phyloP scores from a whole-genome alignment of 2,888 invertebrate genomes.

The Leptodirus hochenwartii region DNA sequence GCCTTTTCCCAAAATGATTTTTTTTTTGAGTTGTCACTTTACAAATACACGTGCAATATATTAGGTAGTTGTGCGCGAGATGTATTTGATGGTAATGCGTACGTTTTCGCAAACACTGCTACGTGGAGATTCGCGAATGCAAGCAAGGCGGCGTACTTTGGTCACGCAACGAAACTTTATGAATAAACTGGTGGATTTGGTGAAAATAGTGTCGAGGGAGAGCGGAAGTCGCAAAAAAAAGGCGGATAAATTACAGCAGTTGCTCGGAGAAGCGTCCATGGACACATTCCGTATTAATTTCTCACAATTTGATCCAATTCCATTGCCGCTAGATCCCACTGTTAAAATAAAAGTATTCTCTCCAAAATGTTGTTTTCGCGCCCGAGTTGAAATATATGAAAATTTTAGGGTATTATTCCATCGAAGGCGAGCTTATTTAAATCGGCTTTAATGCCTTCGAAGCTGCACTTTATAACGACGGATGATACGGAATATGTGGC shows the following conservation, averaged over 20 bases:
- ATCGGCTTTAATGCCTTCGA: conserved; percentile 89
- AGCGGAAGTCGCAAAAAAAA: conserved; percentile 84
- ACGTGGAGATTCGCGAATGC: conserved; percentile 50
- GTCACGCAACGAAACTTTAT: conserved; percentile 80
- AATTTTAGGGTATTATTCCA: conserved; percentile 73
- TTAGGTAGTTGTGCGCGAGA: conserved; percentile 37
- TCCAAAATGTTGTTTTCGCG: no score
- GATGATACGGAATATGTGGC: conserved; percentile 76
- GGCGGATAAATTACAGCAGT: conserved; percentile 70
- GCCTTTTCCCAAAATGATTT: conserved; percentile 1
- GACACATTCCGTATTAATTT: conserved; percentile 42
- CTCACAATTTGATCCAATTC: conserved; percentile 77
- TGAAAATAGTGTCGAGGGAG: conserved; percentile 77
- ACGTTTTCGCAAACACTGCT: conserved; percentile 60
- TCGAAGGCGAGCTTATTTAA: conserved; percentile 88
- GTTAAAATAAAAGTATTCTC: conserved; percentile 65
- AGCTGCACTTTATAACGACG: conserved; percentile 70
- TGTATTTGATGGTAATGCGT: conserved; percentile 82
- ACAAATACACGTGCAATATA: no score
- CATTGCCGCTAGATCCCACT: conserved; percentile 87
- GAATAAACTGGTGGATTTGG: conserved; percentile 71
- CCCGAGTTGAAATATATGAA: no score
- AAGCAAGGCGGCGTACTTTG: conserved; percentile 57
- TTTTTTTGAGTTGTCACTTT: no score
- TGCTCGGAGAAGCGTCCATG: conserved; percentile 32